These are phyloP conservation scores for Heliconius eleuchia DNA, from an alignment of 1,140 invertebrate species.

Conservation along the genomic window DNA sequence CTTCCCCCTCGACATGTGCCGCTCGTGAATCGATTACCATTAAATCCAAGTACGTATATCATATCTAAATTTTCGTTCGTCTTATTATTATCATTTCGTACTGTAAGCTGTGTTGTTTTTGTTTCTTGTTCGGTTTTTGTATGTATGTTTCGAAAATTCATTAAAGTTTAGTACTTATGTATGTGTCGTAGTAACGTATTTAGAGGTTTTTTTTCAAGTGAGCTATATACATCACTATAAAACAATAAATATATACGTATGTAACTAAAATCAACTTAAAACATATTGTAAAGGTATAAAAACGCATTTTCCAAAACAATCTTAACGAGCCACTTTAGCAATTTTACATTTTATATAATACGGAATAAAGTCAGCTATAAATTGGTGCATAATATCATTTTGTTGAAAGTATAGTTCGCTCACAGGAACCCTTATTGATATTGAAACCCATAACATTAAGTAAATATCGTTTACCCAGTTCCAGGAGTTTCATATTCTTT, in stretches of 20 bases:
- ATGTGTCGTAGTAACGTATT: neutral
- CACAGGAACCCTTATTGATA: constrained; percentile 9
- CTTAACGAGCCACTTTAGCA: neutral
- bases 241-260: too few species aligned
- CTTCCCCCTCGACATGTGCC: constrained; percentile 21
- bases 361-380: constrained; percentile 1
- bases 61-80: constrained; percentile 12
- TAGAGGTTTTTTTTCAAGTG: neutral
- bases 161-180: neutral
- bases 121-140: neutral
- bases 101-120: neutral
- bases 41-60: constrained; percentile 18
- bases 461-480: constrained; percentile 16
- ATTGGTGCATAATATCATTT: constrained; percentile 10
- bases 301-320: neutral
- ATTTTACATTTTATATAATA: neutral
- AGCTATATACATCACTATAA: too few species aligned
- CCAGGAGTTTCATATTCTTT: neutral
- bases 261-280: neutral
- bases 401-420: constrained; percentile 16
- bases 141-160: neutral
- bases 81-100: neutral
- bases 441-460: constrained; percentile 24
- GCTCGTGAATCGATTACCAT: constrained; percentile 27
- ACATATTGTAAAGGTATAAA: neutral